Conservation (phyloP, 2,888 invertebrate genomes). For the Ochropleura plecta region DNA sequence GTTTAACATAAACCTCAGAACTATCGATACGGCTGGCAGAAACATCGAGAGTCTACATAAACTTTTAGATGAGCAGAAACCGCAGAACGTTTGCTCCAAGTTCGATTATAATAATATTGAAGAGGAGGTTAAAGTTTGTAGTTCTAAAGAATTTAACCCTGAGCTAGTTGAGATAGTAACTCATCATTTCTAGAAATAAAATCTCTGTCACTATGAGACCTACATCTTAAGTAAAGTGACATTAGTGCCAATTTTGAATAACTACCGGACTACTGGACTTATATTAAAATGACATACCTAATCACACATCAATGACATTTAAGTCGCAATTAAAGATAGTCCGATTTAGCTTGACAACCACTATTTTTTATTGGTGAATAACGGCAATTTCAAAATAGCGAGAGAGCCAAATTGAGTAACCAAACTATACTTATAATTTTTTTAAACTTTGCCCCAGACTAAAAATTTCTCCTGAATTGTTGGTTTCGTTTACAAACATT, state of each 20-base stretch:
- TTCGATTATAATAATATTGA: slow-evolving; percentile 29
- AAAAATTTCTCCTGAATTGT: too few species aligned
- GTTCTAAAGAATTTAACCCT: not conserved
- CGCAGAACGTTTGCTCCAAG: slow-evolving; percentile 29
- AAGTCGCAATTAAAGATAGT: too few species aligned
- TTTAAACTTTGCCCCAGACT: too few species aligned
- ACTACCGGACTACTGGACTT: too few species aligned
- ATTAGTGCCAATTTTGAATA: not conserved
- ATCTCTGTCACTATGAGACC: not conserved
- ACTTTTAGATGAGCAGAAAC: slow-evolving; percentile 39
- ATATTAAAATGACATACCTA: too few species aligned
- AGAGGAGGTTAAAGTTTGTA: slow-evolving; percentile 5
- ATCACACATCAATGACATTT: too few species aligned
- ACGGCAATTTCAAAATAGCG: too few species aligned
- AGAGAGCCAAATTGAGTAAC: too few species aligned
- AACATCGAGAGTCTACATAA: slow-evolving; percentile 27
- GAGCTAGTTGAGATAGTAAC: not conserved
- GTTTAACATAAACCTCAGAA: slow-evolving; percentile 30
- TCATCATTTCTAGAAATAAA: not conserved
- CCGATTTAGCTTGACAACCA: too few species aligned
- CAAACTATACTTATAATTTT: too few species aligned
- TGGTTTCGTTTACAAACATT: too few species aligned
- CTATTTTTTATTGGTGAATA: too few species aligned
- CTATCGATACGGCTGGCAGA: slow-evolving; percentile 31
- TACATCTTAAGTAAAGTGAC: not conserved